phyloP scores from a whole-genome alignment of 2,113 vertebrate genomes.

The Cavia porcellus region DNA sequence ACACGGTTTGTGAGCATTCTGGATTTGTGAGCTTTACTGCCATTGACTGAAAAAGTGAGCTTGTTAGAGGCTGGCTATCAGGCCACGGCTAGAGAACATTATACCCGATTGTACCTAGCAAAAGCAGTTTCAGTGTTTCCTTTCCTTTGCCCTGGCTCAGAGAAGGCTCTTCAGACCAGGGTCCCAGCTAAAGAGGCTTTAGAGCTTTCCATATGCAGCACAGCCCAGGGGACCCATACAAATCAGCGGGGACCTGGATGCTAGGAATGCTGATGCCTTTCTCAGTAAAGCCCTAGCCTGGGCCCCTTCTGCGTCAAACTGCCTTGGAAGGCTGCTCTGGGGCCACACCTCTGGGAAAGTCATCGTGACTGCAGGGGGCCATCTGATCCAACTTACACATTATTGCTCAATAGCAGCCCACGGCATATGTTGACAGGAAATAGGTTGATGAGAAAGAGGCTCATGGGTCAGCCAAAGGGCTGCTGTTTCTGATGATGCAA shows the following conservation, averaged over 20 bases:
- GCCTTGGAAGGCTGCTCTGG: neutral
- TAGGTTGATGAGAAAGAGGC: constrained; percentile 28
- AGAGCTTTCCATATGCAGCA: neutral
- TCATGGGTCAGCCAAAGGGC: constrained; percentile 73
- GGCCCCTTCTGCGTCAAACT: neutral
- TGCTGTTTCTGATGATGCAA: constrained; percentile 64
- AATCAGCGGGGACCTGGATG: neutral
- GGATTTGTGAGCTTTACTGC: neutral
- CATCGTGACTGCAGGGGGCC: constrained; percentile 1
- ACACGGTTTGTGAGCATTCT: neutral
- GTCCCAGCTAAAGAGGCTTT: neutral
- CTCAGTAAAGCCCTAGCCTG: neutral
- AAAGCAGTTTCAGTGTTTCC: neutral
- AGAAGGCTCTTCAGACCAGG: neutral
- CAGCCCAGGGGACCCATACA: neutral
- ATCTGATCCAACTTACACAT: neutral
- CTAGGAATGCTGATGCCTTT: neutral
- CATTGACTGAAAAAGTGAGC: neutral
- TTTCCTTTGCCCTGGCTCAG: neutral
- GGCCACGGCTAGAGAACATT: neutral
- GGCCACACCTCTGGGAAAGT: constrained; percentile 69
- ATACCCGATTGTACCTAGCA: accelerated
- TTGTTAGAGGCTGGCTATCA: no score
- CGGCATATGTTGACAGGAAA: constrained; percentile 63
- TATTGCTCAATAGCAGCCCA: constrained; percentile 70